phyloP scores from a whole-genome alignment of 2,797 vertebrate genomes.

The Enoplosus armatus region DNA sequence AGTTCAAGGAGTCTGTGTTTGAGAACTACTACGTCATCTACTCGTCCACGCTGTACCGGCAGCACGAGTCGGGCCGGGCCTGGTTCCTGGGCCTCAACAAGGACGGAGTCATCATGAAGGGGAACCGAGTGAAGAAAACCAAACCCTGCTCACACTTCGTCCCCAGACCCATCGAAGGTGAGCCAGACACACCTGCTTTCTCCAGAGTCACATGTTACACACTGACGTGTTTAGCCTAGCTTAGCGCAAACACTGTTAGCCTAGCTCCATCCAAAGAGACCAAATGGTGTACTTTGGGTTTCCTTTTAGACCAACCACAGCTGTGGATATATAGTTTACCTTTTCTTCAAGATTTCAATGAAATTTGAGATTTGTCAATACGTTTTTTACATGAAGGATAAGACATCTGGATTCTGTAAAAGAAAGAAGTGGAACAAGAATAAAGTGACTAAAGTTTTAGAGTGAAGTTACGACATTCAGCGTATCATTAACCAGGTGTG shows the following conservation, averaged over 20 bases:
- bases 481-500: no score
- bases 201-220: not conserved
- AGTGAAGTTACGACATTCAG: no score
- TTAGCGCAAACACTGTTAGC: conserved; percentile 10
- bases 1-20: conserved; percentile 98
- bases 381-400: no score
- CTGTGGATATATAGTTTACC: no score
- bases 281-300: no score
- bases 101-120: conserved; percentile 97
- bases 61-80: conserved; percentile 95
- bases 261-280: not conserved
- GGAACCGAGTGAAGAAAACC: conserved; percentile 99
- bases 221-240: conserved; percentile 8
- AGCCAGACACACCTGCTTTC: conserved; percentile 43
- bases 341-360: no score
- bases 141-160: conserved; percentile 98
- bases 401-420: no score
- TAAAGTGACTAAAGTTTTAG: no score
- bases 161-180: conserved; percentile 97
- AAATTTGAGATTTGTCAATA: no score
- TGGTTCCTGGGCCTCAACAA: conserved; percentile 99
- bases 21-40: conserved; percentile 99
- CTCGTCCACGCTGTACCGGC: conserved; percentile 96
- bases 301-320: no score
- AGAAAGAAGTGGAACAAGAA: no score